Base-by-base conservation (phyloP, 2,113 vertebrate genomes). In the Chaenocephalus aceratus region DNA sequence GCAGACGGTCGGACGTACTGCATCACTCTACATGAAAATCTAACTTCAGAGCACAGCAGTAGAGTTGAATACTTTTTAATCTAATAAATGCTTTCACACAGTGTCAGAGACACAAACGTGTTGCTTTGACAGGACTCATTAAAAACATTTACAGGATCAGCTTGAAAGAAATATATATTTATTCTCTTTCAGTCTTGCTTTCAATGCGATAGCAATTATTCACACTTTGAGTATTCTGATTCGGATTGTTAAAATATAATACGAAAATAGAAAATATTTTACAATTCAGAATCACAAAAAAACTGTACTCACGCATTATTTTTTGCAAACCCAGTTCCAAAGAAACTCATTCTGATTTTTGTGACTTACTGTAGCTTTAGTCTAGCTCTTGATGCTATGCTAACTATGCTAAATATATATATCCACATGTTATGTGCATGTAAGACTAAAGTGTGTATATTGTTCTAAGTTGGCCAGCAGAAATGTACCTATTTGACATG, bases 391-490 rank as follows among this genome's bases (percentile, higher is more conserved):
- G 26, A 82, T 75, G 68, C 61, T 53, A 57, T 75, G 59, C 75
- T 71, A 61, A 79, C 44, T 54, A 73, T 48, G 60, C 11, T 21
- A 68, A 2, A 62, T 46, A 61, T 74, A 76, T 86, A 73, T 63
- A 68, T 18, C 57, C 16, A 73, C 74, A 69, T 70, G 66, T 82
- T 75, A 10, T 72, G 44, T 88, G 87, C 86, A 89, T 90, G 80
- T 72, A 64, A 81, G 53, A 76, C 23, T 68, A 67, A 75, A 46
- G 60, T 48, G 64, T 75, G 36, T 21, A 71, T 67, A 15, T 70
- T 51, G 45, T 73, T 60, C 10, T 58, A 46, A 79, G 23, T 54
- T 26, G 12, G 21, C 4, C 11, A 70, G 44, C 10, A 34, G 16
- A 66, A 48, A 5, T 60, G 66, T 6, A 48, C 10, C 15, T 72